Conservation (phyloP, 2,888 invertebrate species). For the Globia sparganii region DNA sequence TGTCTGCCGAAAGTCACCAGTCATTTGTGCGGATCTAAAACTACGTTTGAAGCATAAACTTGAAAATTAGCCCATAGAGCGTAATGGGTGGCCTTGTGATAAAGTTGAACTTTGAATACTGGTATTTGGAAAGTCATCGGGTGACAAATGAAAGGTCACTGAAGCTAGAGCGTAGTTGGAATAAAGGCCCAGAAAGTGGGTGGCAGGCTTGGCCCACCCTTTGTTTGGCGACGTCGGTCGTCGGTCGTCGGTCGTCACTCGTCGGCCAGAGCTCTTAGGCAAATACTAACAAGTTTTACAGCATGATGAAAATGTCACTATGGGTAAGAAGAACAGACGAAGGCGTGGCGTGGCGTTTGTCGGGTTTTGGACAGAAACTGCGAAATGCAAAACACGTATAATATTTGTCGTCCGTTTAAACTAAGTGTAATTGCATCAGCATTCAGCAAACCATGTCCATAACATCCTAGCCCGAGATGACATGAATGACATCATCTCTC, state of each 20-base stretch:
- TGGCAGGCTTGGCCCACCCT: too few relatives aligned
- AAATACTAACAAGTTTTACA: not conserved
- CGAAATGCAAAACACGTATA: not conserved
- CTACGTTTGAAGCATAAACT: not conserved
- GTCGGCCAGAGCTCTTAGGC: not conserved
- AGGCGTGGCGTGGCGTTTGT: not conserved
- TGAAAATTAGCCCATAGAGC: not conserved
- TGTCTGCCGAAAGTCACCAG: not conserved
- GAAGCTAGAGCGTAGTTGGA: not conserved
- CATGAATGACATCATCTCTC: conserved; percentile 38
- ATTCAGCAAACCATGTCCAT: conserved; percentile 26
- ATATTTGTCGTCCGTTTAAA: not conserved
- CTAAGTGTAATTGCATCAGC: not conserved
- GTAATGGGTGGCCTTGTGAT: not conserved
- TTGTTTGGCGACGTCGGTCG: not conserved
- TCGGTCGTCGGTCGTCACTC: not conserved
- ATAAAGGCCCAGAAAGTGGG: not conserved
- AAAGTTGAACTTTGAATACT: not conserved
- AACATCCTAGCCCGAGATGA: not conserved
- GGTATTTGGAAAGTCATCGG: not conserved
- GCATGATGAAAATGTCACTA: not conserved
- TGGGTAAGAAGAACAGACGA: not conserved
- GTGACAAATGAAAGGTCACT: not conserved
- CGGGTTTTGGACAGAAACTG: not conserved
- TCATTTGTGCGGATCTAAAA: not conserved